These are phyloP conservation scores for Ictidomys tridecemlineatus DNA, from an alignment of 2,113 vertebrate genomes.

Conservation along the genomic window DNA sequence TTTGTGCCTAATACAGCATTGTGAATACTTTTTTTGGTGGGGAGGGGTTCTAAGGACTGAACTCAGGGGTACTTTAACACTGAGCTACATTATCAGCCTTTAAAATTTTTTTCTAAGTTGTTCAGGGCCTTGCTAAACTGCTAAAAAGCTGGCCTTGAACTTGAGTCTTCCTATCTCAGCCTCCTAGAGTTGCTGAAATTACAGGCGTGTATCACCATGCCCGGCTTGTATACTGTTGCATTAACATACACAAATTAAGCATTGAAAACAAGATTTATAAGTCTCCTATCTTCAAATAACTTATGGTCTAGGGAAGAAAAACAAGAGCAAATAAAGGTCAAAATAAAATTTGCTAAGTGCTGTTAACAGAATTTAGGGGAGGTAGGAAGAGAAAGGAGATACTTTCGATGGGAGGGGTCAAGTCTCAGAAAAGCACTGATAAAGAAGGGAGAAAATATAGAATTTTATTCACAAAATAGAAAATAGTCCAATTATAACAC, in stretches of 20 bases:
- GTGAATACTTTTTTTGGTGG: too few relatives aligned
- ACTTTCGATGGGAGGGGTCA: not conserved
- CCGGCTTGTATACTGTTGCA: not conserved
- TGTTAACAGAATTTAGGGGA: not conserved
- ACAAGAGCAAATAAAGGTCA: slow-evolving; percentile 40
- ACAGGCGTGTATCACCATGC: too few relatives aligned
- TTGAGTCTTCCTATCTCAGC: too few relatives aligned
- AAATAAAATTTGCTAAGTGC: not conserved
- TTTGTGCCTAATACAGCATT: not conserved
- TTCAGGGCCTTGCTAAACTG: too few relatives aligned
- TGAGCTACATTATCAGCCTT: too few relatives aligned
- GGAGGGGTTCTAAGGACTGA: too few relatives aligned
- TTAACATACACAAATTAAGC: not conserved
- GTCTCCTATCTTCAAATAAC: not conserved
- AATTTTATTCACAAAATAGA: not conserved
- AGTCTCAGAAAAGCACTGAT: not conserved
- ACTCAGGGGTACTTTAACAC: too few relatives aligned
- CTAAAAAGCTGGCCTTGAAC: too few relatives aligned
- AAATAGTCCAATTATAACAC: not conserved
- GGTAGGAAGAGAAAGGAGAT: not conserved
- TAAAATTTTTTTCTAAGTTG: too few relatives aligned
- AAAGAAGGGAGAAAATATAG: not conserved
- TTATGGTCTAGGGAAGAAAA: not conserved
- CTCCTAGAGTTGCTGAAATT: too few relatives aligned
- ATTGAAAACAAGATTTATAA: not conserved